These are phyloP conservation scores for Caprella mutica DNA, from an alignment of 2,888 invertebrate species.

Conservation along the genomic window DNA sequence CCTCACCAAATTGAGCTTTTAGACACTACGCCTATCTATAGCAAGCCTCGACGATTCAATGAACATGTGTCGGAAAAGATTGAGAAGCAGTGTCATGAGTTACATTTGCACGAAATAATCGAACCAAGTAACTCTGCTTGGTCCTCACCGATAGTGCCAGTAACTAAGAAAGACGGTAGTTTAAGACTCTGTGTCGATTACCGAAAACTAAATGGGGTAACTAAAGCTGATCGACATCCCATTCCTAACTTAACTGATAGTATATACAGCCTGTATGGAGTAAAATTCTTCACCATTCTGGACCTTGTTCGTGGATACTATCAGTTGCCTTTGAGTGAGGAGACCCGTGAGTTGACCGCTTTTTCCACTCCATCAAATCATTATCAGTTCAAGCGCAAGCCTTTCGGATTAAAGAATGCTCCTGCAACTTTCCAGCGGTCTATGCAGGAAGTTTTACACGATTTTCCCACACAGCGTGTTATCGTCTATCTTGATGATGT, in stretches of 20 bases:
- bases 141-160: not conserved
- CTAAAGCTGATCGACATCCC: not conserved
- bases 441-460: not conserved
- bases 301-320: not conserved
- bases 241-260: not conserved
- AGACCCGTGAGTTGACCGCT: not conserved
- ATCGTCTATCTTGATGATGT: not conserved
- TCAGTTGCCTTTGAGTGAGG: not conserved
- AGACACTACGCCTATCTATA: too few species aligned
- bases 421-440: not conserved
- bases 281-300: conserved; percentile 4
- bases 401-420: not conserved
- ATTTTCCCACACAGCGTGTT: not conserved
- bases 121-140: too few species aligned
- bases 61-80: too few species aligned
- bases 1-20: too few species aligned
- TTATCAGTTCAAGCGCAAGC: not conserved
- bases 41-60: too few species aligned
- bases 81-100: too few species aligned
- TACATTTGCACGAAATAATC: too few species aligned
- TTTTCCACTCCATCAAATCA: not conserved
- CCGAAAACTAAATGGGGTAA: not conserved
- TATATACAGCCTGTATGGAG: conserved; percentile 5
- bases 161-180: not conserved
- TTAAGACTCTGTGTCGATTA: conserved; percentile 5